Evolutionary conservation across 2,113 vertebrate species (phyloP).

Genomic region (Chitala chitala): DNA sequence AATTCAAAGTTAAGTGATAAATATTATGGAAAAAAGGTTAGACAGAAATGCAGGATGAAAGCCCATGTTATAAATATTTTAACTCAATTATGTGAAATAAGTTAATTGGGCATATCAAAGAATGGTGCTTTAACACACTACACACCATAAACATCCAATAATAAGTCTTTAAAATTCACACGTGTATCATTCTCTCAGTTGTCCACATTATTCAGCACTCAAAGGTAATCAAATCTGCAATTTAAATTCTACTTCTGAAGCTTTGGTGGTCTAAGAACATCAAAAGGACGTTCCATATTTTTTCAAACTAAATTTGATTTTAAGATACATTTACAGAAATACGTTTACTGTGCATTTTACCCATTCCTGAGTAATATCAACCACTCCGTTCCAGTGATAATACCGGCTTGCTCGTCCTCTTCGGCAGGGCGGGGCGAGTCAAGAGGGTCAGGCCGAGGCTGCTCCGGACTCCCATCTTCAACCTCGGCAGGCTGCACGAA

Average conservation of each 20-base stretch:
- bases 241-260: not conserved
- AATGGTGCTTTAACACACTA: too few species aligned
- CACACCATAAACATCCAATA: too few species aligned
- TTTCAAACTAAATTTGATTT: not conserved
- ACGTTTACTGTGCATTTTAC: constrained; percentile 15
- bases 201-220: too few species aligned
- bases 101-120: too few species aligned
- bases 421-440: constrained; percentile 74
- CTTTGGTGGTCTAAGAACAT: not conserved
- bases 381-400: constrained; percentile 31
- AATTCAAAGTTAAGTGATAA: too few species aligned
- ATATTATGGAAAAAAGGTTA: too few species aligned
- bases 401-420: constrained; percentile 50
- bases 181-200: too few species aligned
- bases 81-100: too few species aligned
- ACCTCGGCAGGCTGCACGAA: constrained; percentile 93
- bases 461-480: constrained; percentile 64
- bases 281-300: not conserved
- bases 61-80: too few species aligned
- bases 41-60: too few species aligned
- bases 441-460: constrained; percentile 65
- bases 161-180: too few species aligned
- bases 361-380: constrained; percentile 20
- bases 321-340: not conserved
- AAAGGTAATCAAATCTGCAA: too few species aligned